A percentile compares a stretch with the other conserved stretches of the same genome.
Conservation (phyloP, 2,888 invertebrate species). For the Clusia tigrina region DNA sequence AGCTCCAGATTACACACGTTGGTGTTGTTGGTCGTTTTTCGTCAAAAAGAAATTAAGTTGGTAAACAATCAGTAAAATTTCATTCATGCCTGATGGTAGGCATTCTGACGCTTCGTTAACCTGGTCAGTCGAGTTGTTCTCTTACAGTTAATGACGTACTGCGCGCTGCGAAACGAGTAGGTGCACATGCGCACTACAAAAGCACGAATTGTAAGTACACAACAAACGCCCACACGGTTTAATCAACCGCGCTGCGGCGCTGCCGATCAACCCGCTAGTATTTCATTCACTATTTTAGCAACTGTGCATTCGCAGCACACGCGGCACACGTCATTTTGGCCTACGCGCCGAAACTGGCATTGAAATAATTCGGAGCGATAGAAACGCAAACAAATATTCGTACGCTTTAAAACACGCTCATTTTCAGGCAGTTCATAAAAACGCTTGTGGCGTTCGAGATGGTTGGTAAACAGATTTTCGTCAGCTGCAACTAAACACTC, state of each 20-base stretch:
- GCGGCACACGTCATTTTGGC: constrained; percentile 33
- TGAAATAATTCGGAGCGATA: constrained; percentile 25
- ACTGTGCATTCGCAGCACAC: constrained; percentile 8
- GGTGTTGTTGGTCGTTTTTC: too few species aligned
- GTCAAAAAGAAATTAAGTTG: constrained; percentile 2
- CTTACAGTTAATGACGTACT: constrained; percentile 21
- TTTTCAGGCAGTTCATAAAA: not conserved
- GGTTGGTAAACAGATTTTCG: too few species aligned
- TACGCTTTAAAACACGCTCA: not conserved
- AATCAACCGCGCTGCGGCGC: not conserved
- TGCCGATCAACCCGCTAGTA: constrained; percentile 15
- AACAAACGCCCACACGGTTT: constrained; percentile 23
- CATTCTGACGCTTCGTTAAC: constrained; percentile 21
- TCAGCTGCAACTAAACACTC: too few species aligned
- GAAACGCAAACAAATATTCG: too few species aligned
- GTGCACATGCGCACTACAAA: constrained; percentile 13
- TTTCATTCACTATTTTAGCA: constrained; percentile 23
- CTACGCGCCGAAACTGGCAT: constrained; percentile 30
- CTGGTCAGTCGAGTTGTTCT: constrained; percentile 16
- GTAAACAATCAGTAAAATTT: constrained; percentile 6
- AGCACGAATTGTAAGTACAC: constrained; percentile 10
- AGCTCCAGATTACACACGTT: too few species aligned
- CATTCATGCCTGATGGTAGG: constrained; percentile 10
- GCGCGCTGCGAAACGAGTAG: constrained; percentile 19
- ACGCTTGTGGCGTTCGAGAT: too few species aligned